phyloP scores from a whole-genome alignment of 2,888 invertebrate genomes.

The Entomobrya multifasciata region DNA sequence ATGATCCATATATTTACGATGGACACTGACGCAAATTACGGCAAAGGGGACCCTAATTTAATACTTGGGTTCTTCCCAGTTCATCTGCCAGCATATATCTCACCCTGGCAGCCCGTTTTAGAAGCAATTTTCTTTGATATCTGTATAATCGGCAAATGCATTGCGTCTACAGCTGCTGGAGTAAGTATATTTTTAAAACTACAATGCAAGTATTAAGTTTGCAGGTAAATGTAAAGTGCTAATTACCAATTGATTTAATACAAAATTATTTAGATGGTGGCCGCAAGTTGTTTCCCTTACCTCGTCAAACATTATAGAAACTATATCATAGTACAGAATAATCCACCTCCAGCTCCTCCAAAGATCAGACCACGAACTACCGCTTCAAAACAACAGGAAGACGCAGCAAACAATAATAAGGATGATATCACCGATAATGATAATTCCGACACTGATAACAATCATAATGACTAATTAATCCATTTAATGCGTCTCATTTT shows the following conservation, averaged over 20 bases:
- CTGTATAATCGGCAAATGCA: constrained; percentile 49
- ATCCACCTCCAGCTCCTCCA: constrained; percentile 51
- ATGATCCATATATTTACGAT: constrained; percentile 69
- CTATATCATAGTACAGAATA: constrained; percentile 38
- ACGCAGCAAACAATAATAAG: not conserved
- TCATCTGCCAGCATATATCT: constrained; percentile 43
- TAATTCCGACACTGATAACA: not conserved
- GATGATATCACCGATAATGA: not conserved
- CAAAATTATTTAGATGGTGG: constrained; percentile 23
- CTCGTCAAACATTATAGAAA: constrained; percentile 27
- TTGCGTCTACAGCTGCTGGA: constrained; percentile 60
- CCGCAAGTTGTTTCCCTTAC: constrained; percentile 51
- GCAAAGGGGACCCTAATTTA: constrained; percentile 63
- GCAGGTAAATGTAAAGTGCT: no score
- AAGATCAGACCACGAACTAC: not conserved
- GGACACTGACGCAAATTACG: constrained; percentile 55
- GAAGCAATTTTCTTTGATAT: constrained; percentile 70
- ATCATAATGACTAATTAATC: not conserved
- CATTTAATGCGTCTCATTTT: not conserved
- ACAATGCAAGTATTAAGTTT: no score
- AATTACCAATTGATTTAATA: no score
- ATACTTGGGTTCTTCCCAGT: constrained; percentile 72
- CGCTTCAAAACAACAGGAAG: not conserved
- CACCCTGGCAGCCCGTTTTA: constrained; percentile 67
- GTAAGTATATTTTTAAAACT: constrained; percentile 25